Evolutionary conservation across 2,888 invertebrate species (phyloP).

Genomic region (Danaus chrysippus): DNA sequence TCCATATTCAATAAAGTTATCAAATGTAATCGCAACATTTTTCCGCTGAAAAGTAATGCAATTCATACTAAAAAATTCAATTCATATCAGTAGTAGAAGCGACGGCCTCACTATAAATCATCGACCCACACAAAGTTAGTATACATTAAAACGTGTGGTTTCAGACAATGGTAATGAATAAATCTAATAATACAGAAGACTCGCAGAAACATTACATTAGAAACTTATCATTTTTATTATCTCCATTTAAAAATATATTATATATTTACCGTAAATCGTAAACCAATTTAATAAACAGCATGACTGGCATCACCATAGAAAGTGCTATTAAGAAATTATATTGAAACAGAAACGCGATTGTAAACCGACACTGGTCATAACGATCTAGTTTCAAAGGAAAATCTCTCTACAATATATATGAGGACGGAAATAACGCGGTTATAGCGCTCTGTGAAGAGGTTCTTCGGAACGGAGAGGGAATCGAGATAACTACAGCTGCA

Average conservation of each 20-base stretch:
- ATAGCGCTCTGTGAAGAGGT: constrained; percentile 45
- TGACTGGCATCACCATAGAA: constrained; percentile 38
- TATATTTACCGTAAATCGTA: constrained; percentile 4
- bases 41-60: no score
- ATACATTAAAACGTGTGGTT: no score
- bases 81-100: no score
- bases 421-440: constrained; percentile 50
- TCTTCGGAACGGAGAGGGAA: constrained; percentile 41
- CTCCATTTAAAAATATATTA: not conserved
- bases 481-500: constrained; percentile 65
- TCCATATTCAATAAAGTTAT: no score
- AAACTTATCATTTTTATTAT: no score
- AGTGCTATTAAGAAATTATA: constrained; percentile 54
- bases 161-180: no score
- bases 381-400: constrained; percentile 69
- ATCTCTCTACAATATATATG: constrained; percentile 46
- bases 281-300: constrained; percentile 12
- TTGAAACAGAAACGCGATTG: constrained; percentile 53
- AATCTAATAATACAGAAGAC: no score
- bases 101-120: no score
- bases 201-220: no score
- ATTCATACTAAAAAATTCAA: no score
- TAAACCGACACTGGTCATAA: constrained; percentile 53
- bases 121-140: no score
- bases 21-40: no score